These are phyloP conservation scores for Nothobranchius kuhntae DNA, from an alignment of 2,113 vertebrate genomes.

Conservation along the genomic window DNA sequence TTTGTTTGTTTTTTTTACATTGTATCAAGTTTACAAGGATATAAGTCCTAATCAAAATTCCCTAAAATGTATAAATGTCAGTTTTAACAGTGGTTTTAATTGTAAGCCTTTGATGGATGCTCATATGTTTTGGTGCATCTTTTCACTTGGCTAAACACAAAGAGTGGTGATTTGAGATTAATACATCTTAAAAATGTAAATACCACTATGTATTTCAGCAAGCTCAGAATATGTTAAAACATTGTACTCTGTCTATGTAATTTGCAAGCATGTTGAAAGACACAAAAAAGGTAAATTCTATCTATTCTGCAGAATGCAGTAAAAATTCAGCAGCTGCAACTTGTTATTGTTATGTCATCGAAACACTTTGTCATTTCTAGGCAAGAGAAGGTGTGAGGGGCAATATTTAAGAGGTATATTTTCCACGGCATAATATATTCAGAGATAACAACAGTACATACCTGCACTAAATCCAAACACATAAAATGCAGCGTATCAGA, in stretches of 20 bases:
- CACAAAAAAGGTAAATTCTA: neutral
- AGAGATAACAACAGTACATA: conserved; percentile 9
- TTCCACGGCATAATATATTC: conserved; percentile 10
- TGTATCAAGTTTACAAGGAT: too few relatives aligned
- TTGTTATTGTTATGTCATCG: neutral
- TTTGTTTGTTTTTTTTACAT: too few relatives aligned
- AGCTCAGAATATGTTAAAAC: neutral
- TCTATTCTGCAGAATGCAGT: neutral
- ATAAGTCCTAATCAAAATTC: too few relatives aligned
- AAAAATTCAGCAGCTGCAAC: neutral
- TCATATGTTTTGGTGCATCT: too few relatives aligned
- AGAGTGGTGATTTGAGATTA: too few relatives aligned
- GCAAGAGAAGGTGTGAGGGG: neutral
- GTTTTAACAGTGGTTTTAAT: too few relatives aligned
- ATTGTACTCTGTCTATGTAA: too few relatives aligned
- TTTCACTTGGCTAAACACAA: too few relatives aligned
- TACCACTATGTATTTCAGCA: too few relatives aligned
- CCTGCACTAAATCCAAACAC: conserved; percentile 15
- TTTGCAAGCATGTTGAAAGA: too few relatives aligned
- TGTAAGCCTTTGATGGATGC: too few relatives aligned
- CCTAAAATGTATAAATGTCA: too few relatives aligned
- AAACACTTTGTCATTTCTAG: neutral
- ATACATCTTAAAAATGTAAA: neutral
- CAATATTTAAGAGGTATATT: conserved; percentile 8
- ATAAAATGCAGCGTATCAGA: neutral